Evolutionary conservation across 2,888 invertebrate genomes (phyloP).

Genomic region (Candidula unifasciata): DNA sequence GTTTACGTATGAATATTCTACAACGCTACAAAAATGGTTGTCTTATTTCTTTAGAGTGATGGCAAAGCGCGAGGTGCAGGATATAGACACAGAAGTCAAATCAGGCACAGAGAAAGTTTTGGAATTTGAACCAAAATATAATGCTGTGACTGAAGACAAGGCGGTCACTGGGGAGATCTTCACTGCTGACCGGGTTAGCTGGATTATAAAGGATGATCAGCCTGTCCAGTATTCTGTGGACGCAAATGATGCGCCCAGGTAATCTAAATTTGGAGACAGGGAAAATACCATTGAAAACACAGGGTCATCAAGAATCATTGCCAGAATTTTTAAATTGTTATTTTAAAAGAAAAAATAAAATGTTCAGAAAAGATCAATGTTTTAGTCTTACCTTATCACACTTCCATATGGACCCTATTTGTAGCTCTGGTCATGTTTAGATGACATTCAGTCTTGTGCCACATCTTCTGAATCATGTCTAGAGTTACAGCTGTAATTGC

Average conservation of each 20-base stretch:
- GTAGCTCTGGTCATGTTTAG: too few relatives aligned
- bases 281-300: background rate
- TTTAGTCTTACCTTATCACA: too few relatives aligned
- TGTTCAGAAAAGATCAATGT: too few relatives aligned
- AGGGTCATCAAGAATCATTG: background rate
- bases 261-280: slow-evolving; percentile 41
- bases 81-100: background rate
- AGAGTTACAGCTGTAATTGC: too few relatives aligned
- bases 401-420: too few relatives aligned
- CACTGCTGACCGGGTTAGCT: slow-evolving; percentile 66
- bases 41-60: background rate
- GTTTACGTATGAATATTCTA: too few relatives aligned
- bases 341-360: too few relatives aligned
- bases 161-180: slow-evolving; percentile 5
- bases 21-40: too few relatives aligned
- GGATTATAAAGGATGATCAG: slow-evolving; percentile 65
- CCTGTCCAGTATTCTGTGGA: slow-evolving; percentile 66
- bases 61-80: background rate
- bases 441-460: too few relatives aligned
- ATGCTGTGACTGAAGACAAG: slow-evolving; percentile 59
- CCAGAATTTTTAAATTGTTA: background rate
- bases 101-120: slow-evolving; percentile 37
- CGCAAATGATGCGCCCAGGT: slow-evolving; percentile 66
- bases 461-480: too few relatives aligned
- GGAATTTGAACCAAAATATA: slow-evolving; percentile 65